These are phyloP conservation scores for Mesaphorura yosii DNA, from an alignment of 1,140 invertebrate species.

Conservation along the genomic window DNA sequence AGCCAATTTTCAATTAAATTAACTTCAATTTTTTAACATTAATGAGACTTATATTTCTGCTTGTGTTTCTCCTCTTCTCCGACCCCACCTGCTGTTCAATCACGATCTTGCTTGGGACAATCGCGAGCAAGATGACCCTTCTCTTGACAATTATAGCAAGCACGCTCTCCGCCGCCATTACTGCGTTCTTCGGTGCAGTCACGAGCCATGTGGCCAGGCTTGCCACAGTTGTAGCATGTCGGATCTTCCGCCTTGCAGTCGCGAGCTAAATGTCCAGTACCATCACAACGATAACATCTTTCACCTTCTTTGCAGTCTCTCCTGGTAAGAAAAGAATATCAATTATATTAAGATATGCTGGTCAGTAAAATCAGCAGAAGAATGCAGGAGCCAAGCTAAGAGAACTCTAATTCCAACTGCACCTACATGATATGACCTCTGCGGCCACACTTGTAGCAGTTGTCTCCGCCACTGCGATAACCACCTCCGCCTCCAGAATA, in stretches of 20 bases:
- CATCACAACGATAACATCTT: no score
- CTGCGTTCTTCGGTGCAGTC: conserved; percentile 60
- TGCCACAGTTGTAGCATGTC: conserved; percentile 75
- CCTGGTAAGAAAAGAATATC: neutral
- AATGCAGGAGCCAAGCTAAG: neutral
- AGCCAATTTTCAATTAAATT: no score
- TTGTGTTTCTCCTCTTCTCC: no score
- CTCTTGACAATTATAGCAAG: conserved; percentile 64
- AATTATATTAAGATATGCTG: neutral
- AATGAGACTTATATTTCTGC: no score
- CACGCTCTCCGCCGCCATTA: no score
- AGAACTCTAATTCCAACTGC: conserved; percentile 76
- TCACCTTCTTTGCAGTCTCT: neutral
- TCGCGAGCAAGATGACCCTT: conserved; percentile 73
- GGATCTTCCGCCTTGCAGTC: conserved; percentile 58
- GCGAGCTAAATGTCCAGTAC: conserved; percentile 79
- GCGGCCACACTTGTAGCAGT: conserved; percentile 88
- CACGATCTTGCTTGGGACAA: conserved; percentile 47
- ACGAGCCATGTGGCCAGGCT: conserved; percentile 74
- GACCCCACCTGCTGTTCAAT: no score
- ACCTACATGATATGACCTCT: no score
- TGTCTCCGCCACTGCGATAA: conserved; percentile 29
- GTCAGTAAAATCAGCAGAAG: no score
- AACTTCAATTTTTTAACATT: no score
- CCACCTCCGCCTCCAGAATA: no score